Conservation (phyloP, 1,140 invertebrate genomes). For the Cylas formicarius region DNA sequence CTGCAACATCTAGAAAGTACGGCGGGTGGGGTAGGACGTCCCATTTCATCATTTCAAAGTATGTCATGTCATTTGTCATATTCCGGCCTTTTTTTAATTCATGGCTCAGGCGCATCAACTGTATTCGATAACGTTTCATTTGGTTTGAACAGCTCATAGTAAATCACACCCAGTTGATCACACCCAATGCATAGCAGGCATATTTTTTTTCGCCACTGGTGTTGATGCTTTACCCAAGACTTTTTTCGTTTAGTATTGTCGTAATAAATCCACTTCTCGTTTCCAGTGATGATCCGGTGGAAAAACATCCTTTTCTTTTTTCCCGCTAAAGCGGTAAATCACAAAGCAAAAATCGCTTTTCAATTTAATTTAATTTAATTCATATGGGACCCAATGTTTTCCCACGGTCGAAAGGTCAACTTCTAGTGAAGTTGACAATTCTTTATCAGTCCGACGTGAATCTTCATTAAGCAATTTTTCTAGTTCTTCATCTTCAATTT, state of each 20-base stretch:
- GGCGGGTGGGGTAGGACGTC: not conserved
- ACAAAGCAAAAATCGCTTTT: conserved; percentile 25
- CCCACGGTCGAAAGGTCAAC: too few species aligned
- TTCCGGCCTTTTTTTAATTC: conserved; percentile 5
- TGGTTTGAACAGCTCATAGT: conserved; percentile 31
- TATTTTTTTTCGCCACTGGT: conserved; percentile 19
- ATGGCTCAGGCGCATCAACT: conserved; percentile 5
- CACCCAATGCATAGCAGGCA: conserved; percentile 35
- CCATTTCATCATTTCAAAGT: not conserved
- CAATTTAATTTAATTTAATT: conserved; percentile 30
- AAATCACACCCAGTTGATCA: conserved; percentile 34
- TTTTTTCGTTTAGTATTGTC: conserved; percentile 14
- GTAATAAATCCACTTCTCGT: conserved; percentile 16
- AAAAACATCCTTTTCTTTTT: conserved; percentile 33
- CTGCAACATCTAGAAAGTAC: conserved; percentile 1
- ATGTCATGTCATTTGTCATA: conserved; percentile 5
- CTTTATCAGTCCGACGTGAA: not conserved
- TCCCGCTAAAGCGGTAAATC: conserved; percentile 27
- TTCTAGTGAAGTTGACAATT: conserved; percentile 2
- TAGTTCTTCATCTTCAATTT: too few species aligned
- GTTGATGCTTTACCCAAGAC: conserved; percentile 24
- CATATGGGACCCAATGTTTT: conserved; percentile 34
- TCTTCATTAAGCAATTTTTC: not conserved
- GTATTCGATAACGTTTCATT: conserved; percentile 9
- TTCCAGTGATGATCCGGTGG: conserved; percentile 26